Evolutionary conservation across 2,797 vertebrate species (phyloP), one percentile per base, ranked within the genome.

Genomic region (Bovichtus diacanthus): DNA sequence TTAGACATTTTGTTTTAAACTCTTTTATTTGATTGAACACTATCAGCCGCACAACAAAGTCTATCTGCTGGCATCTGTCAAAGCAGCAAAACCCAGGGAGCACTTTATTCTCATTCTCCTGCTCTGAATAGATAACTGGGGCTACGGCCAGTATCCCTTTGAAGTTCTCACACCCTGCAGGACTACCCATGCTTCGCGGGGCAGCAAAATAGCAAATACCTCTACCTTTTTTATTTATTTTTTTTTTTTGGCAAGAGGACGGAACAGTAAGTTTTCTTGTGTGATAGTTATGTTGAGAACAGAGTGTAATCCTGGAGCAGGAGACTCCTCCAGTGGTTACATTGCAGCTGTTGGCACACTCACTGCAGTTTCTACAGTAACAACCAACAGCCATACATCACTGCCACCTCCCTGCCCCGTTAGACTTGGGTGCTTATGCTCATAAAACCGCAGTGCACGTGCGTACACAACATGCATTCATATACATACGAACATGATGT

Each of bases 351-450:
- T 83, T 88, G 82, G 85, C 82, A 87, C 75, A 74, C 62, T 72
- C 55, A 23, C 76, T 85, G 80, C 81, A 36, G 90, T 94, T 94
- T 91, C 91, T 90, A 91, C 91, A 91, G 91, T 86, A 93, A 93
- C 91, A 78, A 71, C 81, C 77, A 64, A 51, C 74, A 85, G 86
- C 79, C 91, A 94, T 94, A 93, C 77, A 90, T 94, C 91, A 92
- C 79, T 89, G 92, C 83, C 91, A 89, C 76, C 80, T 82, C 75
- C 78, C 78, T 83, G 82, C 70, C 88, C 85, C 64, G 68, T 90
- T 89, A 76, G 86, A 90, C 77, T 74, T 50, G 43, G 68, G 74
- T 78, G 77, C 82, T 83, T 70, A 83, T 78, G 63, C 78, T 89
- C 76, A 70, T 44, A 83, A 78, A 87, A 86, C 77, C 83, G 67